phyloP scores from a whole-genome alignment of 2,888 invertebrate species.

The Drosophila suboccidentalis region DNA sequence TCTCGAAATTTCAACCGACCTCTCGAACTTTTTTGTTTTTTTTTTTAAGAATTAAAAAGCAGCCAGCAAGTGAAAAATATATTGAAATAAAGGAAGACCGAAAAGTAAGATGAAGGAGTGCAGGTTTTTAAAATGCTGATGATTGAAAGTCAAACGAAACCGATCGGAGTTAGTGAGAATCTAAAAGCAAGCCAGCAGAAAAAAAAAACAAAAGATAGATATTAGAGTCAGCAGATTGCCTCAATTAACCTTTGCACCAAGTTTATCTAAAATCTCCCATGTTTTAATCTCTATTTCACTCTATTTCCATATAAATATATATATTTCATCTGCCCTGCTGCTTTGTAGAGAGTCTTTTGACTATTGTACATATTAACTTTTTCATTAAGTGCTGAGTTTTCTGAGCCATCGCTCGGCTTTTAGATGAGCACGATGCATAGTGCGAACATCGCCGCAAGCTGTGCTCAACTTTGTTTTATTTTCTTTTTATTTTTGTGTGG shows the following conservation, averaged over 20 bases:
- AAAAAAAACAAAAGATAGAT: no score
- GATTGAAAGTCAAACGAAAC: no score
- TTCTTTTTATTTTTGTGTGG: constrained; percentile 11
- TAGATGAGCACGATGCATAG: constrained; percentile 57
- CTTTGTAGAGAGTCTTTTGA: background rate
- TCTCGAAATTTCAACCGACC: no score
- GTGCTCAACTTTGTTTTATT: constrained; percentile 30
- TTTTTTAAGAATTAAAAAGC: no score
- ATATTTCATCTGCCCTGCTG: background rate
- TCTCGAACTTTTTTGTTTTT: no score
- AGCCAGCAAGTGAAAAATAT: no score
- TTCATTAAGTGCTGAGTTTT: constrained; percentile 44
- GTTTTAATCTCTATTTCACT: background rate
- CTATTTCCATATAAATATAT: background rate
- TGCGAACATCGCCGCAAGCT: constrained; percentile 60
- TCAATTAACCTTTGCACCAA: background rate
- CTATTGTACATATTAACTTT: constrained; percentile 24
- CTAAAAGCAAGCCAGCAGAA: no score
- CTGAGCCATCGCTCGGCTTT: constrained; percentile 32
- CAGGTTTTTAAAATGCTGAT: no score
- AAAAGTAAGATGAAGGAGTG: no score
- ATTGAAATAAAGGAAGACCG: no score
- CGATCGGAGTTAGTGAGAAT: no score
- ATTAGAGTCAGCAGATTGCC: background rate
- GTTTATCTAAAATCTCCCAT: background rate